Conservation (phyloP, 2,797 vertebrate genomes). For the Cuculus canorus region DNA sequence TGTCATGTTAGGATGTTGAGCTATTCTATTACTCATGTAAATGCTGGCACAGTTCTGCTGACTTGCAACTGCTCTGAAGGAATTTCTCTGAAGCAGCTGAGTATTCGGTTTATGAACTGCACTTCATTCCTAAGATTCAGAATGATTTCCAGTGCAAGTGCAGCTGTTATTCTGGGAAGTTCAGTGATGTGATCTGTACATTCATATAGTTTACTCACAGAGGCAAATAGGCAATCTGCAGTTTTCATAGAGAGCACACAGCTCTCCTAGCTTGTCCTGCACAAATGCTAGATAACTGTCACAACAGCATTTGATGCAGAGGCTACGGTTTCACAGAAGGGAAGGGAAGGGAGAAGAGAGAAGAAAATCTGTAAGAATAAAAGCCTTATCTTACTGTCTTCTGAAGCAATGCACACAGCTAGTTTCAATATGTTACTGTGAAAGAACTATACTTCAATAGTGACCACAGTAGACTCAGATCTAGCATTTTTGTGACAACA, state of each 20-base stretch:
- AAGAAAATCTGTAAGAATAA: not conserved
- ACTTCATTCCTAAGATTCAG: not conserved
- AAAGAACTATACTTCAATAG: not conserved
- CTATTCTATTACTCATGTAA: not conserved
- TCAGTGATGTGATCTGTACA: not conserved
- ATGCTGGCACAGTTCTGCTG: not conserved
- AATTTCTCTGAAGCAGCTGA: constrained; percentile 16
- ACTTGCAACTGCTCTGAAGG: not conserved
- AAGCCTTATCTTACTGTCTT: not conserved
- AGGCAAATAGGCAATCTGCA: fast-evolving
- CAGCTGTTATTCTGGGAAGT: not conserved
- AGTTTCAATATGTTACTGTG: not conserved
- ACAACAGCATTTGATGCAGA: not conserved
- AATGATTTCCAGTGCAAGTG: not conserved
- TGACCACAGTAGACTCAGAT: not conserved
- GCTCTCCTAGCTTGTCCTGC: not conserved
- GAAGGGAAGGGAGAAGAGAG: not conserved
- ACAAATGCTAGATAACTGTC: not conserved
- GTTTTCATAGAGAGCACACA: not conserved
- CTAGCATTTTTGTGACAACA: not conserved
- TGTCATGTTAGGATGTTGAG: not conserved
- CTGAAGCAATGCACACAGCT: not conserved
- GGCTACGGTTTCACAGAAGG: not conserved
- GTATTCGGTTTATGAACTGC: not conserved
- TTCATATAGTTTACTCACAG: not conserved